Conservation (phyloP, 2,113 vertebrate species). For the Ammodytes dubius region DNA sequence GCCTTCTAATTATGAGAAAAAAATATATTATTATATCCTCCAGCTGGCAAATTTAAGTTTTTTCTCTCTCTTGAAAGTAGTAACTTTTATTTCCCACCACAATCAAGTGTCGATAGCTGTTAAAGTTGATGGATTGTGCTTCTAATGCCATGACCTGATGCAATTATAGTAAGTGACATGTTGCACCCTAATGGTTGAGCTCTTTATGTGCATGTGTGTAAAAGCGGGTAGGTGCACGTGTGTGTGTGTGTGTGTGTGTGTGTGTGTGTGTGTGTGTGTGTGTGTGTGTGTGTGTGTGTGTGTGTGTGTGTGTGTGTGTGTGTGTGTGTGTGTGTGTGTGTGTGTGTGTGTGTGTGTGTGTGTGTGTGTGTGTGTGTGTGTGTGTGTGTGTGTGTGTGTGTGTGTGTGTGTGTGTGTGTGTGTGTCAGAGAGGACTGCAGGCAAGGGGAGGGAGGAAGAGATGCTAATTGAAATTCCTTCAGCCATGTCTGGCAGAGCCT, state of each 20-base stretch:
- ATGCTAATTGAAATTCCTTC: conserved; percentile 87
- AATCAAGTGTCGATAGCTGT: conserved; percentile 24
- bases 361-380: conserved; percentile 44
- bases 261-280: conserved; percentile 39
- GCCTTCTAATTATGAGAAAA: conserved; percentile 20
- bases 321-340: conserved; percentile 35
- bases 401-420: conserved; percentile 18
- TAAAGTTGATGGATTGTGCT: conserved; percentile 63
- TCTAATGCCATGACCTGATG: conserved; percentile 68
- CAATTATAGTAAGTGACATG: conserved; percentile 62
- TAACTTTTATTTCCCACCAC: conserved; percentile 20
- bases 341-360: conserved; percentile 13
- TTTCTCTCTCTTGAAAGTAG: conserved; percentile 6
- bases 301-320: conserved; percentile 15
- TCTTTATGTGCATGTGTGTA: conserved; percentile 46
- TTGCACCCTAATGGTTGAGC: conserved; percentile 61
- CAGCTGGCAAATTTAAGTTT: neutral
- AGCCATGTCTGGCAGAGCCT: conserved; percentile 84
- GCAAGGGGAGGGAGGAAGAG: conserved; percentile 75
- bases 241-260: conserved; percentile 11
- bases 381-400: conserved; percentile 37
- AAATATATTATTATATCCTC: neutral
- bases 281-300: conserved; percentile 40
- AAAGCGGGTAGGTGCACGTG: conserved; percentile 20
- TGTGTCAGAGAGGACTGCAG: conserved; percentile 63